Percentiles rank a stretch among this genome's conserved stretches.
phyloP scores from a whole-genome alignment of 1,140 invertebrate genomes.

The Bombus waltoni region DNA sequence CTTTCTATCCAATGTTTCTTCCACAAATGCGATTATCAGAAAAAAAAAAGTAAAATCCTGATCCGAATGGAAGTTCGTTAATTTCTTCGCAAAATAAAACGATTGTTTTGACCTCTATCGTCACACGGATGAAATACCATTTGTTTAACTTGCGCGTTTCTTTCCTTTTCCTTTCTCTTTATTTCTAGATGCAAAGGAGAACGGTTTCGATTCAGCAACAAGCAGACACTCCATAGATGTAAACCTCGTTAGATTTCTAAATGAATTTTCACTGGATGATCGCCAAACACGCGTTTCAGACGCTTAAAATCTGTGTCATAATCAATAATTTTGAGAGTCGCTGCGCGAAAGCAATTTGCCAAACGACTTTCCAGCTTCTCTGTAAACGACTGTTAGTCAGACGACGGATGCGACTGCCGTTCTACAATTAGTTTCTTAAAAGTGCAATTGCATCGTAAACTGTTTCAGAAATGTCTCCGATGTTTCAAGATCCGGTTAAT shows the following conservation, averaged over 20 bases:
- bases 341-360: conserved; percentile 29
- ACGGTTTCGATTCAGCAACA: background rate
- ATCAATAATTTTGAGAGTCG: conserved; percentile 34
- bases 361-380: conserved; percentile 28
- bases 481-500: background rate
- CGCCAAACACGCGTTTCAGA: conserved; percentile 20
- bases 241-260: conserved; percentile 21
- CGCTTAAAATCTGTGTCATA: conserved; percentile 25
- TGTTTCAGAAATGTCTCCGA: background rate
- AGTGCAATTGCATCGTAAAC: background rate
- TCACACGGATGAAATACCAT: background rate
- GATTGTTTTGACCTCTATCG: background rate
- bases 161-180: too few relatives aligned
- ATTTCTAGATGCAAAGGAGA: background rate
- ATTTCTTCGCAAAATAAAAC: background rate
- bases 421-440: background rate
- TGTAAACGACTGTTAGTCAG: background rate
- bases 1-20: conserved; percentile 16
- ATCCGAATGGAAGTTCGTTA: conserved; percentile 5
- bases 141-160: too few relatives aligned
- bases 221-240: conserved; percentile 12
- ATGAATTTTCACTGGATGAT: conserved; percentile 13
- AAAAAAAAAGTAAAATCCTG: background rate
- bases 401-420: background rate
- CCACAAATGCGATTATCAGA: background rate